Evolutionary conservation across 2,797 vertebrate species (phyloP).

Genomic region (Oreonectes daqikongensis): DNA sequence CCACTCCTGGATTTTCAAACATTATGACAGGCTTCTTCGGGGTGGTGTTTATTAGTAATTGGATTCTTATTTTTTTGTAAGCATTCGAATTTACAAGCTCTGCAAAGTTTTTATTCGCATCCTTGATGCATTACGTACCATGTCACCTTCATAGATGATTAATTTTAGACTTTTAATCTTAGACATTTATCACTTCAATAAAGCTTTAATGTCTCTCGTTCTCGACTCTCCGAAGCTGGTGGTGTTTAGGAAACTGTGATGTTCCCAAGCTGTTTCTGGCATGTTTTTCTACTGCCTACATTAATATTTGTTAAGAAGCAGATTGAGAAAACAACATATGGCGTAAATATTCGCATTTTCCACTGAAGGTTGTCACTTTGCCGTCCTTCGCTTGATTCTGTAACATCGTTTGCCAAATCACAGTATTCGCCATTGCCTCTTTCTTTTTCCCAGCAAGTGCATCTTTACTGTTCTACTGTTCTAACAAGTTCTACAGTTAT

Average conservation of each 20-base stretch:
- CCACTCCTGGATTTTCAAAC: constrained; percentile 42
- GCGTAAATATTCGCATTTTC: constrained; percentile 69
- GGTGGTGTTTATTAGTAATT: constrained; percentile 22
- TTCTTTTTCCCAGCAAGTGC: constrained; percentile 61
- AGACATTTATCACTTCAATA: constrained; percentile 69
- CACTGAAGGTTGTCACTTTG: constrained; percentile 61
- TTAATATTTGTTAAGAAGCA: constrained; percentile 73
- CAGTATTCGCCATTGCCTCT: neutral
- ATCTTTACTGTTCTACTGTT: too few species aligned
- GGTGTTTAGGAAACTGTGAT: constrained; percentile 65
- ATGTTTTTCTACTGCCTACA: constrained; percentile 72
- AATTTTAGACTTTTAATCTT: constrained; percentile 72
- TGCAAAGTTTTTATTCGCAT: constrained; percentile 34
- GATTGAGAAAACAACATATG: constrained; percentile 77
- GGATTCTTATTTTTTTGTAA: constrained; percentile 43
- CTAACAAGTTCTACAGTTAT: too few species aligned
- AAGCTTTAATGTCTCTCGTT: constrained; percentile 66
- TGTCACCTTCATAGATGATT: constrained; percentile 70
- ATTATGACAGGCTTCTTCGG: constrained; percentile 28
- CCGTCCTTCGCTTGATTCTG: constrained; percentile 53
- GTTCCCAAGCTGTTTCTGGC: constrained; percentile 68
- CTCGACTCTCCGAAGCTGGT: constrained; percentile 69
- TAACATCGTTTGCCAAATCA: constrained; percentile 58
- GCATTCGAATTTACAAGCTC: neutral
- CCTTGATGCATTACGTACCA: constrained; percentile 61